Base-by-base conservation (phyloP, 2,797 vertebrate genomes). In the Enteromius viviparus region DNA sequence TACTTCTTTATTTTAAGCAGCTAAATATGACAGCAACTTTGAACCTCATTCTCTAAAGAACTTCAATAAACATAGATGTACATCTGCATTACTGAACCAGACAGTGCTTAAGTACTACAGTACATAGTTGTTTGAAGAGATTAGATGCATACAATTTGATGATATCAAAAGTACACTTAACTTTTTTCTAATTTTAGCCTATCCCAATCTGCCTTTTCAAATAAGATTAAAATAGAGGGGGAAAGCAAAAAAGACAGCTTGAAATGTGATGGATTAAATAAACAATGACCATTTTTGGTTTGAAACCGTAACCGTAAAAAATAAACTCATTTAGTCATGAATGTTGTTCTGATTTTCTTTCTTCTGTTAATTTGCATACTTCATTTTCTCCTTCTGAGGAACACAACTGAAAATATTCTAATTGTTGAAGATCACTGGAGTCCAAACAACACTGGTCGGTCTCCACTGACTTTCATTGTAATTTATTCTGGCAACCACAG, bases 131-230 rank as follows among this genome's bases (percentile, higher is more conserved):
- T 49, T 81, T 53, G 3, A 1, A 47, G 75, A 37, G 75, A 78
- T 77, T 45, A 58, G 17, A 76, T 66, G 10, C n/a, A 75, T 29
- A 9, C 17, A 17, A 40, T 12, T 49, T 32, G 9, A 79, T 55
- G 47, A 76, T 76, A 53, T 55, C 69, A 66, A 74, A 53, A 26
- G 58, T 75, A 80, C 14, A 15, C 65, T 75, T 82, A 32, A 60
- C n/a, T 26, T 40, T 26, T 40, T 23, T 72, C 7, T 23, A 29
- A n/a, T 75, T 76, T 82, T 42, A 66, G 11, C n/a, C 45, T 47
- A 65, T 6, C 3, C 14, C 2, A 55, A 15, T 51, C 17, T 2
- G 4, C 10, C 26, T 65, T 64, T 64, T 64, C 12, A 65, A 49
- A 4, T 77, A 12, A 29, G 10, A 37, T 66, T 64, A 66, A 53